phyloP scores from a whole-genome alignment of 1,140 invertebrate genomes.

The Heliconius melpomene region DNA sequence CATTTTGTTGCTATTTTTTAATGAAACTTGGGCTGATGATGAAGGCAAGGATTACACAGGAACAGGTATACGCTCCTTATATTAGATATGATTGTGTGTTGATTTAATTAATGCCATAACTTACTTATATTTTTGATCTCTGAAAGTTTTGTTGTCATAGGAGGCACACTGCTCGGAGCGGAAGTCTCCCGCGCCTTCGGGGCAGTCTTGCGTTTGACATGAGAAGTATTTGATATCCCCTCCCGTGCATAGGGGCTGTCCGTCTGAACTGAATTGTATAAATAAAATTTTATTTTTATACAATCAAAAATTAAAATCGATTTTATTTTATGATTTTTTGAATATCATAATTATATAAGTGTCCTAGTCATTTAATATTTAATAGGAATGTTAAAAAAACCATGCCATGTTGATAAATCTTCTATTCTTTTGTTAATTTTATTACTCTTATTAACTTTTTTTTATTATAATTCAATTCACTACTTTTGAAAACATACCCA shows the following conservation, averaged over 20 bases:
- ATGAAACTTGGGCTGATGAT: too few relatives aligned
- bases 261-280: constrained; percentile 78
- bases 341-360: background rate
- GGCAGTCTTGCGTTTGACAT: constrained; percentile 95
- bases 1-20: too few relatives aligned
- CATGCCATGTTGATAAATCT: too few relatives aligned
- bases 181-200: constrained; percentile 89
- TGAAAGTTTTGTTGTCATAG: constrained; percentile 88
- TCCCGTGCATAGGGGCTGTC: constrained; percentile 85
- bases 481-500: constrained; percentile 78
- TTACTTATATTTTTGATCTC: constrained; percentile 89
- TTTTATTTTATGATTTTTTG: too few relatives aligned
- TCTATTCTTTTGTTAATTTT: too few relatives aligned
- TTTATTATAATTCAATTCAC: too few relatives aligned
- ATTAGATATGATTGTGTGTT: too few relatives aligned
- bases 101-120: constrained; percentile 56
- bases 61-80: too few relatives aligned
- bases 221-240: constrained; percentile 91
- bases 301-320: background rate
- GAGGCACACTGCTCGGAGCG: constrained; percentile 92
- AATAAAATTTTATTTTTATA: background rate
- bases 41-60: too few relatives aligned
- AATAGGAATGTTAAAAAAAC: too few relatives aligned
- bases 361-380: too few relatives aligned
- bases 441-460: too few relatives aligned